Evolutionary conservation across 2,797 vertebrate genomes (phyloP).

Genomic region (Chelmon rostratus): DNA sequence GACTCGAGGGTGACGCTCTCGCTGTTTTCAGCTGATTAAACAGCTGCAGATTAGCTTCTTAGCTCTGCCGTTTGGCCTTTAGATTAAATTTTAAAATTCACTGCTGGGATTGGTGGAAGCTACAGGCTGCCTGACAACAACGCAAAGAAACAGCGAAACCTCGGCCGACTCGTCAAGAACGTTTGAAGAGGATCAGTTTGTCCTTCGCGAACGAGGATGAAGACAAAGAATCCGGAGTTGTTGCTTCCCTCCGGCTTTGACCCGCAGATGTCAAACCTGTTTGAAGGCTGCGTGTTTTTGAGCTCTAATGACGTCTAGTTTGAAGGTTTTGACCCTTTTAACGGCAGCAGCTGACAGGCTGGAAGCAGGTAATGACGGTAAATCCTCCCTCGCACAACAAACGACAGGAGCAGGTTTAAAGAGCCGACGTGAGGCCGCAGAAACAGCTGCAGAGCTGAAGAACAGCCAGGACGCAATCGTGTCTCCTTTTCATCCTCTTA

Average conservation of each 20-base stretch:
- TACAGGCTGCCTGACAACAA: background rate
- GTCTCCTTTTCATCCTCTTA: background rate
- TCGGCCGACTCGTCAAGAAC: no score
- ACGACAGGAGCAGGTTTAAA: background rate
- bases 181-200: background rate
- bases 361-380: background rate
- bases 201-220: background rate
- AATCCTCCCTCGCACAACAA: background rate
- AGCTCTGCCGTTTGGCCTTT: no score
- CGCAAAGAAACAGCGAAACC: no score
- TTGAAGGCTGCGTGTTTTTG: background rate
- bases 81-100: no score
- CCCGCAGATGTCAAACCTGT: background rate
- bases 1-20: no score
- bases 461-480: background rate
- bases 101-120: no score
- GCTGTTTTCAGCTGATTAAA: no score
- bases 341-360: background rate
- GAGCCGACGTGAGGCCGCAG: background rate
- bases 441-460: background rate
- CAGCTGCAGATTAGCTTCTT: no score
- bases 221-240: background rate
- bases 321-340: conserved; percentile 18
- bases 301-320: background rate
- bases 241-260: background rate